Conservation (phyloP, 1,140 invertebrate species). For the Drosophila gunungcola region DNA sequence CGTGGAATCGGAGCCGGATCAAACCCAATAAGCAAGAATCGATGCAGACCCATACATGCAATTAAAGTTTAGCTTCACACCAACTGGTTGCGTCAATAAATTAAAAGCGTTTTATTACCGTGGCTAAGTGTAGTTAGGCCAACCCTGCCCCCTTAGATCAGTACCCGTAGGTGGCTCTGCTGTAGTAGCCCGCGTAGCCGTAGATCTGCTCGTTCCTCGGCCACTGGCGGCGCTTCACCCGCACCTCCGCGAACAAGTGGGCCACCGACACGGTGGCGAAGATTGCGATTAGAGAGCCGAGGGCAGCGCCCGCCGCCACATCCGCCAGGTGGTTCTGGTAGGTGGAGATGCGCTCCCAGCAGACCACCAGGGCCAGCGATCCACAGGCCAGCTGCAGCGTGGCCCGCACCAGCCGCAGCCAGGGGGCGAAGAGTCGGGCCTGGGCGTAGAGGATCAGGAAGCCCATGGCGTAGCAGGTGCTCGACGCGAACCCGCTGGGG, state of each 20-base stretch:
- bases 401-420: slow-evolving; percentile 53
- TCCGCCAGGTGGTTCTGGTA: slow-evolving; percentile 70
- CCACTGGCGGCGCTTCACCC: slow-evolving; percentile 69
- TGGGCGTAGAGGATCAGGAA: slow-evolving; percentile 72
- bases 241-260: slow-evolving; percentile 55
- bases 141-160: slow-evolving; percentile 4
- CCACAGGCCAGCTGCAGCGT: slow-evolving; percentile 57
- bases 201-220: slow-evolving; percentile 73
- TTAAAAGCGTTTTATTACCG: slow-evolving; percentile 13
- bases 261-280: slow-evolving; percentile 59
- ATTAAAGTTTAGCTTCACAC: not conserved
- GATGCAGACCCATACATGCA: not conserved
- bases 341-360: slow-evolving; percentile 63
- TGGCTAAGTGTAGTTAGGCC: not conserved
- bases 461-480: slow-evolving; percentile 67
- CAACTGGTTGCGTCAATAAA: slow-evolving; percentile 3
- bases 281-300: slow-evolving; percentile 49
- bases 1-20: not conserved
- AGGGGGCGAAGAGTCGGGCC: slow-evolving; percentile 59
- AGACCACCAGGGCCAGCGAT: slow-evolving; percentile 48
- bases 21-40: not conserved
- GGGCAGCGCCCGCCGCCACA: slow-evolving; percentile 48
- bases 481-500: slow-evolving; percentile 67
- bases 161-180: slow-evolving; percentile 68
- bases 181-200: slow-evolving; percentile 72